phyloP scores from a whole-genome alignment of 2,888 invertebrate genomes.

The Pyrrhosoma nymphula region DNA sequence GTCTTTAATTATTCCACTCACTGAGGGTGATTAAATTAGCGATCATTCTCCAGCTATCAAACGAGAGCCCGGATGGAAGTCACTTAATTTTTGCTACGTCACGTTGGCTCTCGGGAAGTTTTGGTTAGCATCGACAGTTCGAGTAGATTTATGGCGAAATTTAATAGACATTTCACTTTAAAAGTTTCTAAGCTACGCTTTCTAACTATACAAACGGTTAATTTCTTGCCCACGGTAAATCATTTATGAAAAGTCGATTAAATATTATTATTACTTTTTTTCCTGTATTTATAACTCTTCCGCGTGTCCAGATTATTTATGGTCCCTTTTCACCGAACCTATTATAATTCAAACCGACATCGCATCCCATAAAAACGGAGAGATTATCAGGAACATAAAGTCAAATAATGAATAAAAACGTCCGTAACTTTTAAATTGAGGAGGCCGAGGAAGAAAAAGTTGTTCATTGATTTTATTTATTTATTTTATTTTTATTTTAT shows the following conservation, averaged over 20 bases:
- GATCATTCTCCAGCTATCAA: background rate
- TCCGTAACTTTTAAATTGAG: conserved; percentile 29
- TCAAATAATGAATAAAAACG: conserved; percentile 39
- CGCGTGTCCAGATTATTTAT: conserved; percentile 8
- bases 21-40: background rate
- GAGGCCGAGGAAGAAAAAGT: background rate
- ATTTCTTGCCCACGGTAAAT: background rate
- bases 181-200: background rate
- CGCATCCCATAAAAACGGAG: conserved; percentile 27
- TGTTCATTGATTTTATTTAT: too few species aligned
- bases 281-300: background rate
- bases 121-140: background rate
- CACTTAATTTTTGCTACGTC: background rate
- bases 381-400: conserved; percentile 36
- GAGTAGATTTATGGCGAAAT: background rate
- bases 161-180: conserved; percentile 7
- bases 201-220: conserved; percentile 7
- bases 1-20: background rate
- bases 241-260: background rate
- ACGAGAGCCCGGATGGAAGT: background rate
- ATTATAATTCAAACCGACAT: conserved; percentile 28
- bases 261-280: background rate
- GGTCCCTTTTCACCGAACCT: conserved; percentile 26
- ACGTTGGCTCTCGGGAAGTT: background rate
- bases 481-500: too few species aligned